Percentiles rank a stretch among this genome's conserved stretches.
These are phyloP conservation scores for Atta cephalotes DNA, from an alignment of 1,140 invertebrate species.

Conservation along the genomic window DNA sequence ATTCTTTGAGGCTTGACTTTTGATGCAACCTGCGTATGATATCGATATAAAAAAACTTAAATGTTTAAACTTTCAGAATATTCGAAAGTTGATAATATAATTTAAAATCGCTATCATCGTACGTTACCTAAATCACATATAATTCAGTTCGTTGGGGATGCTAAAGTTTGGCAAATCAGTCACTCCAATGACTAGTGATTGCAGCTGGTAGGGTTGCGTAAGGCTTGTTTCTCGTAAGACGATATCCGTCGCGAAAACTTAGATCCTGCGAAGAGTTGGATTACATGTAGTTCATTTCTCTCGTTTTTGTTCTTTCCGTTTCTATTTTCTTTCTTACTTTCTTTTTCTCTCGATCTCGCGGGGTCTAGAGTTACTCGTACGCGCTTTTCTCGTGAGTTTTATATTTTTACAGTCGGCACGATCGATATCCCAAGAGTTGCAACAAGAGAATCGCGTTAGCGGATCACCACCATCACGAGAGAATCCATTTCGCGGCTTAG, in stretches of 20 bases:
- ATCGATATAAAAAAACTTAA: not conserved
- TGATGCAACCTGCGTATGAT: not conserved
- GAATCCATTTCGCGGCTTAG: not conserved
- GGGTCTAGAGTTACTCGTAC: conserved; percentile 58
- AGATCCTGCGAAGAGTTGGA: conserved; percentile 68
- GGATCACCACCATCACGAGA: not conserved
- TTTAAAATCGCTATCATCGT: not conserved
- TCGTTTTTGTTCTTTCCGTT: conserved; percentile 30
- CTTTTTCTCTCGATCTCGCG: not conserved
- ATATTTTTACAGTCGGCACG: conserved; percentile 54
- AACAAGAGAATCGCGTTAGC: conserved; percentile 19
- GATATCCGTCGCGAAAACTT: conserved; percentile 71
- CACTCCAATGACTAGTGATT: conserved; percentile 40
- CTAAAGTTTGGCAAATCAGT: conserved; percentile 35
- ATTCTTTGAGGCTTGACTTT: not conserved
- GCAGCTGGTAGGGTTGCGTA: conserved; percentile 64
- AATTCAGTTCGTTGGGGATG: not conserved
- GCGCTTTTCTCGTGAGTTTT: conserved; percentile 46
- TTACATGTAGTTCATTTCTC: conserved; percentile 64
- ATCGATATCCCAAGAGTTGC: conserved; percentile 62
- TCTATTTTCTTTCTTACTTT: conserved; percentile 35
- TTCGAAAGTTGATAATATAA: not conserved
- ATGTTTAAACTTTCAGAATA: not conserved
- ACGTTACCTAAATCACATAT: conserved; percentile 24
- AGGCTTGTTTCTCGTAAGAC: conserved; percentile 68